Evolutionary conservation across 37 sponge, comb jelly and placozoan species (phyloP).

Genomic region (Chondrosia reniformis): DNA sequence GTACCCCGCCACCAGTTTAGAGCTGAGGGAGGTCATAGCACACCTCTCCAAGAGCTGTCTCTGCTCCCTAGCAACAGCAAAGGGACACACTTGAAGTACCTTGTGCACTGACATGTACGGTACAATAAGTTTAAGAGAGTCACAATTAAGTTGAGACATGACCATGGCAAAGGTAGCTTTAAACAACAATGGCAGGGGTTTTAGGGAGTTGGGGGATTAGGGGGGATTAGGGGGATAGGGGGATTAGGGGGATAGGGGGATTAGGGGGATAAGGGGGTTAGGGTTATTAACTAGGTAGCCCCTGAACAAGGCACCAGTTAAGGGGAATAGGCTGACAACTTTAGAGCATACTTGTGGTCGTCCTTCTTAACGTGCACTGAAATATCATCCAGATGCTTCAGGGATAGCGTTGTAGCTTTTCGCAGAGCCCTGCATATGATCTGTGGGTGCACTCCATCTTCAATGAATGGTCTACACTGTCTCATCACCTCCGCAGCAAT

Average conservation of each 20-base stretch:
- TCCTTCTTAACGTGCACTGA: constrained; percentile 88
- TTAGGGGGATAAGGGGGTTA: not conserved
- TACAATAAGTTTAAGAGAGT: no score
- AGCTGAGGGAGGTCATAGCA: constrained; percentile 92
- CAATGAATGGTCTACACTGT: constrained; percentile 91
- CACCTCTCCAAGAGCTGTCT: constrained; percentile 86
- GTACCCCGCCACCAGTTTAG: constrained; percentile 93
- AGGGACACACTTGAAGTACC: no score
- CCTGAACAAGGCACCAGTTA: no score
- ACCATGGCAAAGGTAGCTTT: no score
- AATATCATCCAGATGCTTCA: constrained; percentile 76
- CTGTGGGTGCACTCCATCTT: constrained; percentile 97
- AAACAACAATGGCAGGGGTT: not conserved
- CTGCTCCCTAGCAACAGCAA: constrained; percentile 92
- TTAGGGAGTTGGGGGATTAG: not conserved
- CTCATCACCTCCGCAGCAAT: constrained; percentile 95
- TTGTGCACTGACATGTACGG: not conserved
- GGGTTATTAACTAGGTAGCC: no score
- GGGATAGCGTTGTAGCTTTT: constrained; percentile 70
- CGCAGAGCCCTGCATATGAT: constrained; percentile 87
- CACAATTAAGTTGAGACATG: no score
- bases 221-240: not conserved
- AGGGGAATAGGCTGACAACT: no score
- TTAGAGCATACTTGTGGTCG: constrained; percentile 55
- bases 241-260: not conserved